A percentile compares a stretch with the other conserved stretches of the same genome.
These are phyloP conservation scores for Stictonetta naevosa DNA, from an alignment of 2,113 vertebrate species.

Conservation along the genomic window DNA sequence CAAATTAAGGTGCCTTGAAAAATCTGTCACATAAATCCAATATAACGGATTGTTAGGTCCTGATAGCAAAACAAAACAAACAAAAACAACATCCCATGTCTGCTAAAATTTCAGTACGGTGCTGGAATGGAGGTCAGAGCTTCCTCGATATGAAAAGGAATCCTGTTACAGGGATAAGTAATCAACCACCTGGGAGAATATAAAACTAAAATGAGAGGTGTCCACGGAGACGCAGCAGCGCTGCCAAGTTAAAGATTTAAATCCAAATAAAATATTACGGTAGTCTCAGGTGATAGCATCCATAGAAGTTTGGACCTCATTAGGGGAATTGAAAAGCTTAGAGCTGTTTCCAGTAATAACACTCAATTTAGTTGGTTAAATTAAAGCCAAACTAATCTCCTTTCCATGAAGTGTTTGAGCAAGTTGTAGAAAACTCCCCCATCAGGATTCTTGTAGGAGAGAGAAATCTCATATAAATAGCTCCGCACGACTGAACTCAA, in stretches of 20 bases:
- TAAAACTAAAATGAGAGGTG: slow-evolving; percentile 68
- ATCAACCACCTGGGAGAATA: slow-evolving; percentile 62
- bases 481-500: background rate
- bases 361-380: slow-evolving; percentile 69
- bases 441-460: slow-evolving; percentile 53
- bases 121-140: slow-evolving; percentile 25
- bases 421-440: slow-evolving; percentile 63
- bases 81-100: background rate
- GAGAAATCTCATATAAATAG: slow-evolving; percentile 21
- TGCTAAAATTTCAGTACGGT: slow-evolving; percentile 22
- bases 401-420: slow-evolving; percentile 69
- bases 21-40: slow-evolving; percentile 45
- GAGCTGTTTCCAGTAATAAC: slow-evolving; percentile 70
- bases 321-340: slow-evolving; percentile 73
- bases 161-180: slow-evolving; percentile 65
- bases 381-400: slow-evolving; percentile 72
- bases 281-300: slow-evolving; percentile 75
- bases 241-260: slow-evolving; percentile 63
- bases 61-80: slow-evolving; percentile 20
- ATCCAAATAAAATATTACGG: slow-evolving; percentile 75
- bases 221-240: slow-evolving; percentile 40
- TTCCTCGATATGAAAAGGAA: slow-evolving; percentile 55
- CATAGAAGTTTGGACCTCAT: slow-evolving; percentile 67
- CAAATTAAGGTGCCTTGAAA: slow-evolving; percentile 53
- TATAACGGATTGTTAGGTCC: slow-evolving; percentile 42